Percentiles rank a stretch among this genome's conserved stretches.
These are phyloP conservation scores for Pseudochromis fuscus DNA, from an alignment of 2,797 vertebrate species.

Conservation along the genomic window DNA sequence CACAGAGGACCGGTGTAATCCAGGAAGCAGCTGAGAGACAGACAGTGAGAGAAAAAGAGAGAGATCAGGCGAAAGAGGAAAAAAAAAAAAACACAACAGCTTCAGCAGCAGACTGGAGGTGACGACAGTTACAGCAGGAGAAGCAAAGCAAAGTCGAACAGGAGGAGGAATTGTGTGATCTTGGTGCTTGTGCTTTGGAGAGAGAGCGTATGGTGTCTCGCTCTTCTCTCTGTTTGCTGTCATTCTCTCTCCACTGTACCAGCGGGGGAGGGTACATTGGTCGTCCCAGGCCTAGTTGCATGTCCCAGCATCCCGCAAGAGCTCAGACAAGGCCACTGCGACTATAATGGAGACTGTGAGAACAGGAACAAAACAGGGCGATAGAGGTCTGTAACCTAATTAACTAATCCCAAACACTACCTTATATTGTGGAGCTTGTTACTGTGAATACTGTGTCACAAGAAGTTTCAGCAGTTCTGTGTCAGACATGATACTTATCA, in stretches of 20 bases:
- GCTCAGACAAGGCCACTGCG: slow-evolving; percentile 71
- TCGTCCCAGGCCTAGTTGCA: slow-evolving; percentile 80
- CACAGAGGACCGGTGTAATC: slow-evolving; percentile 67
- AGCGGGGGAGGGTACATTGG: slow-evolving; percentile 74
- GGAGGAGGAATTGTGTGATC: slow-evolving; percentile 14
- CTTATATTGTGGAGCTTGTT: slow-evolving; percentile 9
- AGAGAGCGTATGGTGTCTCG: slow-evolving; percentile 28
- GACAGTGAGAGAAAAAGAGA: slow-evolving; percentile 28
- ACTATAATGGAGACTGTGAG: slow-evolving; percentile 64
- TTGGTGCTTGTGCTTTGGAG: slow-evolving; percentile 37
- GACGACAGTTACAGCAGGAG: slow-evolving; percentile 48
- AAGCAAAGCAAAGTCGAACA: slow-evolving; percentile 37
- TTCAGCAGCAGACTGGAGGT: slow-evolving; percentile 36
- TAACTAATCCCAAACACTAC: slow-evolving; percentile 25
- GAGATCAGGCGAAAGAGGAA: slow-evolving; percentile 7
- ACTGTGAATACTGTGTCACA: slow-evolving; percentile 15
- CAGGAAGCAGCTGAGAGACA: slow-evolving; percentile 75
- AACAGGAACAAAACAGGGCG: slow-evolving; percentile 64
- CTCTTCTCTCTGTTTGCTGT: slow-evolving; percentile 61
- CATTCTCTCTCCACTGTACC: slow-evolving; percentile 66
- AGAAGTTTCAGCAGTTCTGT: slow-evolving; percentile 62
- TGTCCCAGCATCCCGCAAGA: slow-evolving; percentile 81
- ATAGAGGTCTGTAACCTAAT: slow-evolving; percentile 75
- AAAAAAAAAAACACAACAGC: slow-evolving; percentile 45
- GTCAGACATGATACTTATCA: slow-evolving; percentile 17